Base-by-base conservation (phyloP, 2,113 vertebrate species). In the Calypte anna region DNA sequence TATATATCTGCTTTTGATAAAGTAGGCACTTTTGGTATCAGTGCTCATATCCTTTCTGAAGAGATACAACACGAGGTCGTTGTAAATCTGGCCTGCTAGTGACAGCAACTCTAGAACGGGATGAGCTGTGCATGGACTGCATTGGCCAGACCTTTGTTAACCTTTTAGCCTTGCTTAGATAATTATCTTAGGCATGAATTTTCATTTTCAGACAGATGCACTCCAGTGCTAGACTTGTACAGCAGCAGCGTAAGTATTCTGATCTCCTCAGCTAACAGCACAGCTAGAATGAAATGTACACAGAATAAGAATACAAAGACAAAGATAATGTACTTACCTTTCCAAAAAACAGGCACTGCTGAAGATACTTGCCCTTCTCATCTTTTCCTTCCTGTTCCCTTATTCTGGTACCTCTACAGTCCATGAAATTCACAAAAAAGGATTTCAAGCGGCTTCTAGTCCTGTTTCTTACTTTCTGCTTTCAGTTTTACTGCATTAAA, bases 191-290 rank as follows among this genome's bases (percentile, higher is more conserved):
- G 25, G 17, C 51, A 36, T 38, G 36, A 82, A 62, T 30, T 9
- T 36, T 86, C 12, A 12, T 33, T 72, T 58, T 43, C 31, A 78
- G 14, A 43, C 43, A 74, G 1, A 0, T 50, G 48, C 28, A 58
- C 30, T 38, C 48, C 63, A 62, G 58, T 19, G n/a, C 57, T 30
- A 80, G 16, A 55, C 21, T 17, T 77, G 48, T 69, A 31, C 15
- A 64, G 16, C 48, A 76, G 9, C 17, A 67, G 40, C 0, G 0
- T 30, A 51, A 15, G 7, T n/a, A 8, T 12, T 20, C 33, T 36
- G 43, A 66, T 36, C 40, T 82, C 33, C 59, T 27, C 64, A 58
- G 18, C 55, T 23, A 36, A 55, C 9, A 36, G 22, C 25, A 57
- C 53, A 62, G 28, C 15, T n/a, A 14, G 33, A 82, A 57, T 38